phyloP scores from a whole-genome alignment of 1,140 invertebrate species.

The Platorchestia sp. region DNA sequence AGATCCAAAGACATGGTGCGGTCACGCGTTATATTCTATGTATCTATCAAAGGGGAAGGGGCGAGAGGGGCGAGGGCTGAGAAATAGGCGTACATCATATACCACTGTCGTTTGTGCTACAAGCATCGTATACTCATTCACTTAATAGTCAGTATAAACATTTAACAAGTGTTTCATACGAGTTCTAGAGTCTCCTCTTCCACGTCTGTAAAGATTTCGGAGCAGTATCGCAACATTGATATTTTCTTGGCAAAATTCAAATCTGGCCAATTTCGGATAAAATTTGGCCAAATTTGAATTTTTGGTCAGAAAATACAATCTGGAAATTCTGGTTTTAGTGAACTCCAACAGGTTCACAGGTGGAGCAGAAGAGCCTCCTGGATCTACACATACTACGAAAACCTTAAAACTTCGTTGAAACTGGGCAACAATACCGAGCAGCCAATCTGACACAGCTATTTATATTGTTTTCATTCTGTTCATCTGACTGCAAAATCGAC shows the following conservation, averaged over 20 bases:
- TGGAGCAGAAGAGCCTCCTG: background rate
- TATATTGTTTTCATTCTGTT: background rate
- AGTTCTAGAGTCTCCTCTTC: background rate
- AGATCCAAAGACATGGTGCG: constrained; percentile 6
- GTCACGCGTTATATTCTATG: constrained; percentile 22
- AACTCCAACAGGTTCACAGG: background rate
- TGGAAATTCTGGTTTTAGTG: no score
- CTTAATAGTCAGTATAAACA: constrained; percentile 53
- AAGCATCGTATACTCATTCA: constrained; percentile 52
- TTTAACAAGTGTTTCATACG: constrained; percentile 49
- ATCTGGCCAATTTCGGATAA: no score
- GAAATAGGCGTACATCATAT: constrained; percentile 34
- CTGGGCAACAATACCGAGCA: background rate
- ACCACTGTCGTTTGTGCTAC: constrained; percentile 46
- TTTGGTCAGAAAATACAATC: no score
- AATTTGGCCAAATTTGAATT: no score
- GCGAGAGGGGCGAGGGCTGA: background rate
- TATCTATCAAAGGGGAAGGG: constrained; percentile 27
- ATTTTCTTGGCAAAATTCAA: no score
- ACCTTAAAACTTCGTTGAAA: background rate
- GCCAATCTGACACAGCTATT: background rate
- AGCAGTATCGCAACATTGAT: no score
- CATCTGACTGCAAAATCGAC: background rate
- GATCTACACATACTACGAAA: background rate
- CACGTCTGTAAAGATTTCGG: background rate